A percentile compares a stretch with the other conserved stretches of the same genome.
These are phyloP conservation scores for Ciconia stormi DNA, from an alignment of 2,113 vertebrate genomes.

Conservation along the genomic window DNA sequence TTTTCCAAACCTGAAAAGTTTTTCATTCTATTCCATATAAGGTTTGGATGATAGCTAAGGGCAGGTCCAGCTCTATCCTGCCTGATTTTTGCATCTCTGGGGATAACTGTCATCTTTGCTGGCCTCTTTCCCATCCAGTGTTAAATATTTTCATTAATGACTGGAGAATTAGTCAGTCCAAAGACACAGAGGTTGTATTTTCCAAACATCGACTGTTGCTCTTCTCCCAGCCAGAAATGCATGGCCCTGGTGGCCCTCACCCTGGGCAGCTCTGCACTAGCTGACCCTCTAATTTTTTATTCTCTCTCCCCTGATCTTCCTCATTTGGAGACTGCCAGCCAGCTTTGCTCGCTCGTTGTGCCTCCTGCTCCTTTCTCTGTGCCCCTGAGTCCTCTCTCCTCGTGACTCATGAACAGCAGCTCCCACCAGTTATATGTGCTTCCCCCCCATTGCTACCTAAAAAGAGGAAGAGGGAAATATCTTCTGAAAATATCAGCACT, in stretches of 20 bases:
- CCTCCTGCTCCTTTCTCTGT: not conserved
- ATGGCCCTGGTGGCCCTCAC: not conserved
- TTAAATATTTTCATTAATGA: constrained; percentile 32
- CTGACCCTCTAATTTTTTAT: not conserved
- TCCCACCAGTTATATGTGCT: not conserved
- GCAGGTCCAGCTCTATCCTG: not conserved
- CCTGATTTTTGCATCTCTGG: not conserved
- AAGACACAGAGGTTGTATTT: not conserved
- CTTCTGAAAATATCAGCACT: constrained; percentile 52
- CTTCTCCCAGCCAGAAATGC: not conserved
- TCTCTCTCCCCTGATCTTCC: not conserved
- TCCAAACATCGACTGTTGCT: not conserved
- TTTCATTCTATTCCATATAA: constrained; percentile 20
- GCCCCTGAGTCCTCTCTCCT: not conserved
- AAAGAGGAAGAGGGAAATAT: constrained; percentile 36
- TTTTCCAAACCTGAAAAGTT: constrained; percentile 18
- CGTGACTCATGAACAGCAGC: not conserved
- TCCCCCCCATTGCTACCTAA: not conserved
- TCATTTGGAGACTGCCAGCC: not conserved
- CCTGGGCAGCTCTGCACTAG: not conserved
- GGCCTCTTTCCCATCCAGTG: not conserved
- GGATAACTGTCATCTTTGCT: not conserved
- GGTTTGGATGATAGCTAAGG: not conserved
- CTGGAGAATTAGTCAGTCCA: constrained; percentile 3
- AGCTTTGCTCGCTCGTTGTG: not conserved